Evolutionary conservation across 2,888 invertebrate genomes (phyloP), one percentile per base, ranked within the genome.

Genomic region (Tipula confusa): DNA sequence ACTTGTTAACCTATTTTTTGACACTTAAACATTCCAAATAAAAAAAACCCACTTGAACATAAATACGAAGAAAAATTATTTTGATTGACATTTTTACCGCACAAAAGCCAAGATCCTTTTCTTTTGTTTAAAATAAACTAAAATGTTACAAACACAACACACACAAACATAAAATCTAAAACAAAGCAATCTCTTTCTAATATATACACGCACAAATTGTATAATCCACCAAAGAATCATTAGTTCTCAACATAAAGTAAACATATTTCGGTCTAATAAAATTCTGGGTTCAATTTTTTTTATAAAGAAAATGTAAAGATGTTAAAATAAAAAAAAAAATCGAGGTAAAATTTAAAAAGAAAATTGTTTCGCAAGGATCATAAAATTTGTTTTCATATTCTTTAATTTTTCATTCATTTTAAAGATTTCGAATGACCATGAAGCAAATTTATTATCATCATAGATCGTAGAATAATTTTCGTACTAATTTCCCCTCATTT

Each of bases 11-110:
- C 64, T 9, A 64, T 24, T 64, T n/a, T 64, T 64, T 24, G 24
- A 24, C 64, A 64, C 24, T 24, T 24, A 24, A 64, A 24, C n/a
- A n/a, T n/a, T n/a, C n/a, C n/a, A n/a, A 24, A 64, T 64, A 64
- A 31, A 1, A 24, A 64, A 64, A 64, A 18, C 64, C 64, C 18
- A 24, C 24, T 64, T 64, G 64, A 64, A 64, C 11, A 24, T 11
- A 24, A 24, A 64, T 64, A 64, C 24, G 9, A 64, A 64, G 64
- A 64, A 64, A 7, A 64, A 24, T 64, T 64, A 24, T 64, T 64
- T 64, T 64, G 64, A 64, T 64, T 64, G 64, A 64, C 64, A 64
- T 24, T 64, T 64, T 64, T 64, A 64, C 24, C 64, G 64, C 64
- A 64, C 64, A 64, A 64, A 64, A 64, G 64, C 64, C 24, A 64